Percentiles rank a stretch among this genome's conserved stretches.
Conservation (phyloP, 2,888 invertebrate species). For the Plebejus argus region DNA sequence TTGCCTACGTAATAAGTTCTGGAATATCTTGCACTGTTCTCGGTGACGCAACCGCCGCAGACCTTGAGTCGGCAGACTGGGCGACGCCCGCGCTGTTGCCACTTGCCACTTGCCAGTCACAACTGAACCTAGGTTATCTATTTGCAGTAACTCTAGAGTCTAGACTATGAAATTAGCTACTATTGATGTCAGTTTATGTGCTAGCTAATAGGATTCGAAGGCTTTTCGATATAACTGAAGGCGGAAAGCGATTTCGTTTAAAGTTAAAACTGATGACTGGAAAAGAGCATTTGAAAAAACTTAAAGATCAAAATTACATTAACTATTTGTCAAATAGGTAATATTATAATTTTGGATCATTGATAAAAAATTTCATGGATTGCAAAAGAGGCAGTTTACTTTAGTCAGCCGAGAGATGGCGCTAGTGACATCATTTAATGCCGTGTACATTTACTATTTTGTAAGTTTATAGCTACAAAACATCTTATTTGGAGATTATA, state of each 20-base stretch:
- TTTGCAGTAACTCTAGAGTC: slow-evolving; percentile 7
- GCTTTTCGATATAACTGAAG: background rate
- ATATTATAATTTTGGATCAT: too few relatives aligned
- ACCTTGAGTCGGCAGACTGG: slow-evolving; percentile 27
- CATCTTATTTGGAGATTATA: too few relatives aligned
- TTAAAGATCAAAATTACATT: too few relatives aligned
- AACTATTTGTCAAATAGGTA: too few relatives aligned
- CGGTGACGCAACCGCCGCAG: background rate
- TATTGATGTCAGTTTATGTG: background rate
- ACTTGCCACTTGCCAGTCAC: background rate
- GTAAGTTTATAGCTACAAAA: background rate
- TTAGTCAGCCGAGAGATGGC: background rate
- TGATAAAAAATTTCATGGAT: background rate
- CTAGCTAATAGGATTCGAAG: background rate
- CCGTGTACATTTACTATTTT: background rate
- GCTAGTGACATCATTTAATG: background rate
- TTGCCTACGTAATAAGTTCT: background rate
- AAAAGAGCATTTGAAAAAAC: too few relatives aligned
- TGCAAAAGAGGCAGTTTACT: background rate
- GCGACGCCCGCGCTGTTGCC: slow-evolving; percentile 30
- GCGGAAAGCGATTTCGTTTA: background rate
- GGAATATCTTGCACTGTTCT: background rate
- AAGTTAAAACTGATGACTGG: background rate
- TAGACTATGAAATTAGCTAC: background rate
- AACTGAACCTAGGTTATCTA: slow-evolving; percentile 13